Conservation (phyloP, 2,888 invertebrate species). For the Hydraecia micacea region DNA sequence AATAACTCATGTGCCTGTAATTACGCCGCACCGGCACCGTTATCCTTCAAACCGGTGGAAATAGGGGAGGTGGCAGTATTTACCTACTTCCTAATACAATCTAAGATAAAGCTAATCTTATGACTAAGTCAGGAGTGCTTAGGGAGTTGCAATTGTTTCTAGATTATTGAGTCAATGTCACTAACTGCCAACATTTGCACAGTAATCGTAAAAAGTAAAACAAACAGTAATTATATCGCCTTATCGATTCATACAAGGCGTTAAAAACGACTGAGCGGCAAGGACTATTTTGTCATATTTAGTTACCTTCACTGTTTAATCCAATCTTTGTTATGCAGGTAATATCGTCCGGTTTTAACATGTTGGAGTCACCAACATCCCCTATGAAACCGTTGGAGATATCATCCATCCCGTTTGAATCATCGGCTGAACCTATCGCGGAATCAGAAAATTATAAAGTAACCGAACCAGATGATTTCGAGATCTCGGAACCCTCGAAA, state of each 20-base stretch:
- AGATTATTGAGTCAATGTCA: slow-evolving; percentile 42
- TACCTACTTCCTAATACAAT: background rate
- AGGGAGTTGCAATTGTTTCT: slow-evolving; percentile 13
- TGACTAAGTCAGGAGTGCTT: slow-evolving; percentile 46
- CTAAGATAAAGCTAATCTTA: background rate
- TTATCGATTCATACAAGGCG: slow-evolving; percentile 9
- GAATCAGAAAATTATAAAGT: slow-evolving; percentile 86
- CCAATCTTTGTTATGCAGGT: slow-evolving; percentile 78
- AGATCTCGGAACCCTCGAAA: slow-evolving; percentile 90
- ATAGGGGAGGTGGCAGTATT: background rate
- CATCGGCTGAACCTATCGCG: slow-evolving; percentile 76
- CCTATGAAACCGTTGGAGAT: slow-evolving; percentile 84
- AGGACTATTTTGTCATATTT: background rate
- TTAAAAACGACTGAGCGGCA: background rate
- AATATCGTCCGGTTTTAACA: slow-evolving; percentile 85
- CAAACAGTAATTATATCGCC: slow-evolving; percentile 3
- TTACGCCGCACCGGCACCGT: background rate
- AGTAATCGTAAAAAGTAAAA: slow-evolving; percentile 16
- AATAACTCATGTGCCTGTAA: background rate
- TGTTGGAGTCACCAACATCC: slow-evolving; percentile 79
- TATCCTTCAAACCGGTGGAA: background rate
- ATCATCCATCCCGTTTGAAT: slow-evolving; percentile 84
- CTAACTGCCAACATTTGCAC: slow-evolving; percentile 28
- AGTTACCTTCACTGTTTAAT: background rate
- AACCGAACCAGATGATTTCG: slow-evolving; percentile 90